Conservation (phyloP, 2,113 vertebrate species). For the Onychorhynchus coronatus region DNA sequence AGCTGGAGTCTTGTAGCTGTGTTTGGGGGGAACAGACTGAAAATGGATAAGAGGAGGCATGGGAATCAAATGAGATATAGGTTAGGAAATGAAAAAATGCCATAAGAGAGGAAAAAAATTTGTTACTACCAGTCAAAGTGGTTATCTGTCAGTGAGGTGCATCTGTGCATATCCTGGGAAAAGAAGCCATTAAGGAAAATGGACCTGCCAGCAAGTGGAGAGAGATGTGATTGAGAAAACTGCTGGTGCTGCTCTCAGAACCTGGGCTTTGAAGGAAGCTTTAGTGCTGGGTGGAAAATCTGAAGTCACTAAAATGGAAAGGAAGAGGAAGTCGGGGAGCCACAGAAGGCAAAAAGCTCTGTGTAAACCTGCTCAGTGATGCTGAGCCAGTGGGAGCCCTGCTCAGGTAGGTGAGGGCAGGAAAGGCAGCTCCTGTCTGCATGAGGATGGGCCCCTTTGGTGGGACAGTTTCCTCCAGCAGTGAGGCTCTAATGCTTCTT, state of each 20-base stretch:
- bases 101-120: accelerated
- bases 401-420: background rate
- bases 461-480: background rate
- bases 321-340: background rate
- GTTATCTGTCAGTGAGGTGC: background rate
- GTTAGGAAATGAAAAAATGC: background rate
- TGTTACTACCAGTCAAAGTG: background rate
- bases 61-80: background rate
- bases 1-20: background rate
- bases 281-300: background rate
- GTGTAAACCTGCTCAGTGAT: accelerated
- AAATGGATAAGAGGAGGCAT: background rate
- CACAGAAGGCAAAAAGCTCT: background rate
- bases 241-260: background rate
- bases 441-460: accelerated
- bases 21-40: background rate
- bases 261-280: background rate
- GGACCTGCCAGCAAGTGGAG: background rate
- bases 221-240: background rate
- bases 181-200: background rate
- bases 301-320: background rate
- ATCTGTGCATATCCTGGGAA: accelerated
- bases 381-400: background rate
- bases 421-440: background rate
- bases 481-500: accelerated